Conservation (phyloP, 2,797 vertebrate species). For the Helicolenus hilgendorfi region DNA sequence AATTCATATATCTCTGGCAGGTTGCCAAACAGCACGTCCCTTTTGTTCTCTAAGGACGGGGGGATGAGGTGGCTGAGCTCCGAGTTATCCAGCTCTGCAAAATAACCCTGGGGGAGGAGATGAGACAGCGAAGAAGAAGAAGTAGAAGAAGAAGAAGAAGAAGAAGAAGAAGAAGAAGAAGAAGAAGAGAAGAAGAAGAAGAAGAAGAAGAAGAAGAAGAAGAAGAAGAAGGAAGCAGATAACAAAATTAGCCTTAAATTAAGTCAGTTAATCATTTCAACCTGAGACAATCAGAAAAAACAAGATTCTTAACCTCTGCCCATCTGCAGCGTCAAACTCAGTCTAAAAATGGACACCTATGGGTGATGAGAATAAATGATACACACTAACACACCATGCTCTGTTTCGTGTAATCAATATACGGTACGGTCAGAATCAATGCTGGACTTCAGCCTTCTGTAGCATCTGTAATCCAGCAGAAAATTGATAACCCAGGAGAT, state of each 20-base stretch:
- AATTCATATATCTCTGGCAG: conserved; percentile 96
- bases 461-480: not conserved
- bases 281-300: not conserved
- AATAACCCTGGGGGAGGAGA: conserved; percentile 91
- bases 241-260: no score
- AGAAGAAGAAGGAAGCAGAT: not conserved
- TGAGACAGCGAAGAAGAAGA: not conserved
- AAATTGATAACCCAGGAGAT: not conserved
- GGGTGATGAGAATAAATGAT: not conserved
- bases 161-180: not conserved
- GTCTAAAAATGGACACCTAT: not conserved
- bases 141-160: not conserved
- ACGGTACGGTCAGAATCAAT: not conserved
- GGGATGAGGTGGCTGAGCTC: conserved; percentile 94
- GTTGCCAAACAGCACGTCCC: conserved; percentile 96
- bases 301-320: not conserved
- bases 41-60: conserved; percentile 93
- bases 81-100: conserved; percentile 94
- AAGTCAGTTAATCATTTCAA: not conserved
- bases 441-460: not conserved
- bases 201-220: not conserved
- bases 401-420: not conserved
- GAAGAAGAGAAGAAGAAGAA: not conserved
- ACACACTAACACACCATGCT: not conserved
- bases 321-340: not conserved